Conservation (phyloP, 2,797 vertebrate genomes). For the Antennarius maculatus region DNA sequence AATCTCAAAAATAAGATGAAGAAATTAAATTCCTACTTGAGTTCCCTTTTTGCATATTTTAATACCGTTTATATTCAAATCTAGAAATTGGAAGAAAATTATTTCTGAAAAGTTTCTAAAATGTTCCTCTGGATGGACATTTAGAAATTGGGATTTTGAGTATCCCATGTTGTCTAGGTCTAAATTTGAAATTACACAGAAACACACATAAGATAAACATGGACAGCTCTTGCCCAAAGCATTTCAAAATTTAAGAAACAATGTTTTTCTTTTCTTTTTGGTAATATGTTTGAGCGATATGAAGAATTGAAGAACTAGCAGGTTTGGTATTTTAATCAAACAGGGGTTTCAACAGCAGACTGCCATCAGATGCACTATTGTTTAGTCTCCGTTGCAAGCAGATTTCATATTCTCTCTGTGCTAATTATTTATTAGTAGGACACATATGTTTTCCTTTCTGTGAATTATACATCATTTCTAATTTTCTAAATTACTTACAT, state of each 20-base stretch:
- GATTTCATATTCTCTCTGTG: constrained; percentile 52
- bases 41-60: no score
- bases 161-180: no score
- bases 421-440: constrained; percentile 71
- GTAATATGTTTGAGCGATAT: constrained; percentile 3
- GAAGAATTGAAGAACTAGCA: constrained; percentile 26
- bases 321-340: constrained; percentile 7
- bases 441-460: constrained; percentile 66
- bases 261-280: constrained; percentile 26
- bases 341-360: constrained; percentile 25
- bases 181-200: no score
- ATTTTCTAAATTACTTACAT: constrained; percentile 76
- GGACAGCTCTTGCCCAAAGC: constrained; percentile 21
- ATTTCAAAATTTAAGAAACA: constrained; percentile 2
- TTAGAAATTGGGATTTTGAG: no score
- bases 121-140: no score
- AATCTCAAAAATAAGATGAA: no score
- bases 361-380: constrained; percentile 22
- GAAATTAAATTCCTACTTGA: no score
- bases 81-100: no score
- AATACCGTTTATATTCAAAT: no score
- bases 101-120: no score
- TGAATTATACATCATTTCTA: constrained; percentile 64
- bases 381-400: constrained; percentile 46
- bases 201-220: constrained; percentile 6